Base-by-base conservation (phyloP, 1,140 invertebrate species). In the Papilio machaon region DNA sequence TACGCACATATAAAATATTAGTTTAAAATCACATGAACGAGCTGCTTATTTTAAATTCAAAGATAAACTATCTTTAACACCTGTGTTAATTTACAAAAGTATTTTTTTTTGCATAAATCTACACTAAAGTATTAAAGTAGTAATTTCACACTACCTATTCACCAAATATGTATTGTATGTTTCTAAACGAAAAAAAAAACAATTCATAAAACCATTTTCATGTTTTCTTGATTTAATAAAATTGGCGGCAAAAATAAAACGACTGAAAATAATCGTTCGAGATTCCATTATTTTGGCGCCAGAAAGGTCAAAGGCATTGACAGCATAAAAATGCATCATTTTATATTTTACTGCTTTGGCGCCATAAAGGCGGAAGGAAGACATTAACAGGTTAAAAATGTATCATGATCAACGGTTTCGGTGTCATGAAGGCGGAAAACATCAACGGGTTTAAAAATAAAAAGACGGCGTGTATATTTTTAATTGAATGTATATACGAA, bases 261-360 rank as follows among this genome's bases (percentile, higher is more conserved):
- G 58, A n/a, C 17, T 15, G 49, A 52, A 13, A 17, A 52, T 52
- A 52, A 52, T 52, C 7, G 17, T 6, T 13, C 15, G 49, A 5
- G 19, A 19, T 58, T 8, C 54, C 54, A 58, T 58, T 70, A 19
- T 76, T 52, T 76, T 76, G 74, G 74, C 74, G 74, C 74, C 46
- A 35, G 49, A 76, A 54, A 76, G 47, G 47, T 47, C 46, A 47
- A 76, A 52, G 74, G 30, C 47, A 76, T 52, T 54, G 19, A 76
- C 10, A 54, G 47, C n/a, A 11, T 52, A 30, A 76, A 76, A 76
- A 54, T 17, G 19, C 19, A 54, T 23, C 23, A 54, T 30, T 30
- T 30, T 30, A 23, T 30, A 23, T 52, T 75, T 49, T 46, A 47
- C 73, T 46, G 46, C 23, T 46, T 47, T 47, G 47, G 38, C 19